Evolutionary conservation across 2,797 vertebrate species (phyloP), one percentile per base, ranked within the genome.

Genomic region (Uromys caudimaculatus): DNA sequence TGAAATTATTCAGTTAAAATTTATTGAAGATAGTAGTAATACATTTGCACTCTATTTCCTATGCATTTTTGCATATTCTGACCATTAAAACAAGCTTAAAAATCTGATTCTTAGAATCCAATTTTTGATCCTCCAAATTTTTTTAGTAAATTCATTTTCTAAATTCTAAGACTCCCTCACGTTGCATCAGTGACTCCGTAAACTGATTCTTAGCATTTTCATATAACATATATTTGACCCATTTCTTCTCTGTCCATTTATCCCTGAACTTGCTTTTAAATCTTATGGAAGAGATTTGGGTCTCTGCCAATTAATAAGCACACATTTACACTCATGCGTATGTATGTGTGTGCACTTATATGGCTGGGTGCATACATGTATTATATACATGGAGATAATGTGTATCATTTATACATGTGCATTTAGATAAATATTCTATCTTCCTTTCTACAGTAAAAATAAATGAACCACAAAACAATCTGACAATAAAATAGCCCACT

Each of bases 101-200:
- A 98, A 98, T 98, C 98, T 96, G 97, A 98, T 97, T 97, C 95
- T 96, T 98, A 98, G 98, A 98, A 98, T 97, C 97, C 98, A 98
- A 98, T 95, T 97, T 98, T 97, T 41, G 94, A 98, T 97, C 97
- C 97, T 98, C 97, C 95, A 98, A 98, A 98, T 98, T 98, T 97
- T 98, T 90, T 90, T 78, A 64, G 41, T 95, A 87, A 98, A 98
- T 95, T 92, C 67, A 86, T 79, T 87, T 98, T 98, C 97, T 98
- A 98, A 97, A 94, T 96, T 97, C 97, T 97, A 98, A 98, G 98
- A 97, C 97, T 98, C 98, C 96, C 94, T 98, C 85, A 97, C 98
- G 95, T 98, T 98, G 97, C 94, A 98, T 96, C 96, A 98, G 96
- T 86, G 95, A 97, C 94, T 98, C 96, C 98, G 98, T 98, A 98